A percentile compares a stretch with the other conserved stretches of the same genome.
phyloP scores from a whole-genome alignment of 2,797 vertebrate genomes.

The Rhinoraja longicauda region DNA sequence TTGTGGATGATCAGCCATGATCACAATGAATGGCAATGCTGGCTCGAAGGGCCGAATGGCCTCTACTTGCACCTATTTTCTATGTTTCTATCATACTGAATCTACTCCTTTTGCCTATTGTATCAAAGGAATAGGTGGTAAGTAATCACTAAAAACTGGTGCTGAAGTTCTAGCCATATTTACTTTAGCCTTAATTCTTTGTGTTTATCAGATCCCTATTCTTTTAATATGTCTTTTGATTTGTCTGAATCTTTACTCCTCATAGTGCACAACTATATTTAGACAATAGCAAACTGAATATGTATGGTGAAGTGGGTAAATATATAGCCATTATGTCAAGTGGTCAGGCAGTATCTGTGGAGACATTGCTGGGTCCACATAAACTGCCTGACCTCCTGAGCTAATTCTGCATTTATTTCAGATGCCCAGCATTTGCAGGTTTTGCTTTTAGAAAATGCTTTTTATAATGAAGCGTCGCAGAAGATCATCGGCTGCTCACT shows the following conservation, averaged over 20 bases:
- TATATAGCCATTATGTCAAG: not conserved
- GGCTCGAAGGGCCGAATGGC: no score
- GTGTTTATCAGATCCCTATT: not conserved
- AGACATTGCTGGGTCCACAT: no score
- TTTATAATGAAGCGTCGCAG: not conserved
- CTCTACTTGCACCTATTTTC: no score
- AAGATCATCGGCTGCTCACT: no score
- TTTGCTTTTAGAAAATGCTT: not conserved
- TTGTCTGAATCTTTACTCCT: not conserved
- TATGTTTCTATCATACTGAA: not conserved
- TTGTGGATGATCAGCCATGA: no score
- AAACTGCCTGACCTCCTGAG: no score
- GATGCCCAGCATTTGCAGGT: no score
- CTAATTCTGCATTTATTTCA: no score
- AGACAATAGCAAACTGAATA: not conserved
- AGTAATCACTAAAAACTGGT: not conserved
- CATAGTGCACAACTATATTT: not conserved
- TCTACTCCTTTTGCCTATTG: not conserved
- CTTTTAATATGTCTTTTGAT: not conserved
- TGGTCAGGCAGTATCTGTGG: no score
- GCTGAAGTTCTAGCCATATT: not conserved
- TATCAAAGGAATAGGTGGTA: not conserved
- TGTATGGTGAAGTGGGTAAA: not conserved
- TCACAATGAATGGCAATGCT: no score
- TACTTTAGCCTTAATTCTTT: conserved; percentile 2